phyloP scores from a whole-genome alignment of 2,888 invertebrate species.

The Tachystola acroxantha region DNA sequence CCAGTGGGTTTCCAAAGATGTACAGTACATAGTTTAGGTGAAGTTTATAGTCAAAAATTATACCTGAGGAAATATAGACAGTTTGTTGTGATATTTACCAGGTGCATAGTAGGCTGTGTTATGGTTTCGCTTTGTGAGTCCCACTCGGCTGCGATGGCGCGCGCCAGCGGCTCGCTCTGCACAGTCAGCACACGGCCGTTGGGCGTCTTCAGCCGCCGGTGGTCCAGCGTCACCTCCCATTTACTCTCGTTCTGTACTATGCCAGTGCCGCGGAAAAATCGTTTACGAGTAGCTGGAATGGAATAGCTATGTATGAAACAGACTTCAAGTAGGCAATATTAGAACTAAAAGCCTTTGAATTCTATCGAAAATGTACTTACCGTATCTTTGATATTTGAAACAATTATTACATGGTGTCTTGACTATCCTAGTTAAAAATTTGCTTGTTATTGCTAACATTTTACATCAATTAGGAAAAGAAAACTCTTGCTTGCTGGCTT shows the following conservation, averaged over 20 bases:
- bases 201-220: conserved; percentile 93
- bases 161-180: conserved; percentile 91
- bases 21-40: no score
- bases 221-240: conserved; percentile 93
- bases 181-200: conserved; percentile 87
- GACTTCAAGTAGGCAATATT: no score
- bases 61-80: no score
- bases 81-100: no score
- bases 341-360: no score
- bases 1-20: no score
- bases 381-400: conserved; percentile 39
- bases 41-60: no score
- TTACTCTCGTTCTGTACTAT: conserved; percentile 83
- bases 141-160: conserved; percentile 97
- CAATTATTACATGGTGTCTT: conserved; percentile 28
- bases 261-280: conserved; percentile 86
- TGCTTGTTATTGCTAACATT: conserved; percentile 28
- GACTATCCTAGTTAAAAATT: conserved; percentile 22
- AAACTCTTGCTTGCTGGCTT: no score
- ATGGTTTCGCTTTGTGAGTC: conserved; percentile 89
- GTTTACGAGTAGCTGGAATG: conserved; percentile 75
- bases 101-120: conserved; percentile 90
- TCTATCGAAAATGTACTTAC: no score
- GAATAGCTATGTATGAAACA: no score
- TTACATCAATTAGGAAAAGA: conserved; percentile 10